Conservation (phyloP, 2,888 invertebrate species). For the Sisyra terminalis region DNA sequence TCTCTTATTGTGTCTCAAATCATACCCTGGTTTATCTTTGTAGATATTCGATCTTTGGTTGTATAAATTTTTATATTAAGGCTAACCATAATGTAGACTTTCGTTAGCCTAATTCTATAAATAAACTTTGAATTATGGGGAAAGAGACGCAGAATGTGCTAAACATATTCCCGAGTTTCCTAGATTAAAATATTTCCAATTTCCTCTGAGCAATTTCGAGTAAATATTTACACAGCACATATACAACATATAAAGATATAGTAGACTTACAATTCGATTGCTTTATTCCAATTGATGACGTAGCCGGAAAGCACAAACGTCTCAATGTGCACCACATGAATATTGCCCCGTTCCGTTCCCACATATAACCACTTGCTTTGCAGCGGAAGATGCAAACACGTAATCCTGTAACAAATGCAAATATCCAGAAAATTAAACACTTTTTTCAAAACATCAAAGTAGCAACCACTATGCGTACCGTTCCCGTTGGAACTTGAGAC, state of each 20-base stretch:
- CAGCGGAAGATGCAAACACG: conserved; percentile 86
- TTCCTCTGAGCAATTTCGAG: too few relatives aligned
- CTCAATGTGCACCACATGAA: conserved; percentile 94
- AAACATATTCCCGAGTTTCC: too few relatives aligned
- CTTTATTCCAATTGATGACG: conserved; percentile 99
- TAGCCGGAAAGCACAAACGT: conserved; percentile 93
- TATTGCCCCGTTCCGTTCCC: conserved; percentile 95
- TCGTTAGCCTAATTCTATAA: too few relatives aligned
- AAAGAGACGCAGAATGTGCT: too few relatives aligned
- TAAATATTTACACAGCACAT: too few relatives aligned
- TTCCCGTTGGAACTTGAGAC: conserved; percentile 93
- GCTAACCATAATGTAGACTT: too few relatives aligned
- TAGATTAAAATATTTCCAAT: too few relatives aligned
- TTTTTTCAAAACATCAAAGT: background rate
- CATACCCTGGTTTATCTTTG: too few relatives aligned
- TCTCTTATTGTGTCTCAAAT: too few relatives aligned
- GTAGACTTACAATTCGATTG: conserved; percentile 91
- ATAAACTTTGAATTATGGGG: too few relatives aligned
- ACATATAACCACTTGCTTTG: conserved; percentile 98
- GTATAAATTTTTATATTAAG: too few relatives aligned
- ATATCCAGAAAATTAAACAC: conserved; percentile 5
- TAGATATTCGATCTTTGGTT: too few relatives aligned
- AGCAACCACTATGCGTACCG: conserved; percentile 39
- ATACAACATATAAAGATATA: conserved; percentile 9
- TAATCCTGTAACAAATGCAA: conserved; percentile 51